A percentile compares a stretch with the other conserved stretches of the same genome.
These are phyloP conservation scores for Drosophila suboccidentalis DNA, from an alignment of 2,888 invertebrate species.

Conservation along the genomic window DNA sequence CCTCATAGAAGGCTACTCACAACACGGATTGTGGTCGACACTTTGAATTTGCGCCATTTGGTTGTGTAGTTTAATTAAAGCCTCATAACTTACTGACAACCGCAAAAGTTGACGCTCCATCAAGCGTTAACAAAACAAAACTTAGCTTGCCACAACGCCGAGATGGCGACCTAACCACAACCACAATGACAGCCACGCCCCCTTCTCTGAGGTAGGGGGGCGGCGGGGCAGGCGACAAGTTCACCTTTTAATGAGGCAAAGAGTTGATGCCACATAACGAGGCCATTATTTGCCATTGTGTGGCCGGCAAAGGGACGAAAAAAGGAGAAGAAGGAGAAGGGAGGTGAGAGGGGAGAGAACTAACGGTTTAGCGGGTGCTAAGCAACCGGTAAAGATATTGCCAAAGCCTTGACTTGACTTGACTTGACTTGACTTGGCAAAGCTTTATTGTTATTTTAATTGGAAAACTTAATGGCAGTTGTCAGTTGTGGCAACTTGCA, in stretches of 20 bases:
- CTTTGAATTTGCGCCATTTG: not conserved
- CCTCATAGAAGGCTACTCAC: not conserved
- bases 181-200: slow-evolving; percentile 47
- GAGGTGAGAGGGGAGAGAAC: slow-evolving; percentile 25
- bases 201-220: not conserved
- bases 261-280: slow-evolving; percentile 79
- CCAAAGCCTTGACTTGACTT: slow-evolving; percentile 3
- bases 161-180: slow-evolving; percentile 35
- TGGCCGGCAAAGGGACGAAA: slow-evolving; percentile 11
- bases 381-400: slow-evolving; percentile 56
- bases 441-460: slow-evolving; percentile 79
- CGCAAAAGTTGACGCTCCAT: slow-evolving; percentile 49
- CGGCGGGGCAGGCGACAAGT: slow-evolving; percentile 31
- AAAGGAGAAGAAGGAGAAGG: not conserved
- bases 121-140: slow-evolving; percentile 43
- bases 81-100: slow-evolving; percentile 32
- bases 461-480: slow-evolving; percentile 74
- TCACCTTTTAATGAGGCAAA: slow-evolving; percentile 79
- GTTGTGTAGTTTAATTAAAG: slow-evolving; percentile 25
- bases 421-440: slow-evolving; percentile 7
- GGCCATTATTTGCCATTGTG: slow-evolving; percentile 70
- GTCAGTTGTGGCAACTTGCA: slow-evolving; percentile 10
- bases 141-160: slow-evolving; percentile 6
- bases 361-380: slow-evolving; percentile 44
- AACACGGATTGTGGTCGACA: slow-evolving; percentile 6